These are phyloP conservation scores for Plestiodon gilberti DNA, from an alignment of 2,113 vertebrate genomes.

Conservation along the genomic window DNA sequence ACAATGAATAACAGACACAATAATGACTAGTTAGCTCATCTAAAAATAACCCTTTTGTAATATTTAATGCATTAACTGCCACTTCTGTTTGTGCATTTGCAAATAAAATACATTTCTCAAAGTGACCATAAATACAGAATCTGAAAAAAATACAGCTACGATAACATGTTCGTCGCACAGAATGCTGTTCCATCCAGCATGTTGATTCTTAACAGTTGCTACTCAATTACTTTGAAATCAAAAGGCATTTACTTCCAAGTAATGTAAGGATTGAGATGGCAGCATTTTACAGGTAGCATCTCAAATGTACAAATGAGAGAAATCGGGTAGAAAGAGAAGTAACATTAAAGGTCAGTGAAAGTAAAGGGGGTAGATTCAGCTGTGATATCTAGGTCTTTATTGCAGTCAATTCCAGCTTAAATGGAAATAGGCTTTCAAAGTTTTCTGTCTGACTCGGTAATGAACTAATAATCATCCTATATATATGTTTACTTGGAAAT, in stretches of 20 bases:
- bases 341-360: neutral
- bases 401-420: neutral
- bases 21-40: neutral
- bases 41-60: neutral
- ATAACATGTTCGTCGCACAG: neutral
- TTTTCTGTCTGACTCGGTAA: neutral
- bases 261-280: neutral
- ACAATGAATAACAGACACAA: neutral
- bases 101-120: neutral
- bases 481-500: neutral
- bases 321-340: neutral
- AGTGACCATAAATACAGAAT: neutral
- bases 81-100: neutral
- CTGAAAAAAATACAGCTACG: neutral
- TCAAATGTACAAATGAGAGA: neutral
- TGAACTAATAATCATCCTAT: neutral
- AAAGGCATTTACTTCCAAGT: neutral
- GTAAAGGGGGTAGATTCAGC: neutral
- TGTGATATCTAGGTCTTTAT: neutral
- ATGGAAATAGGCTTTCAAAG: neutral
- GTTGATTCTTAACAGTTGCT: neutral
- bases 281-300: neutral
- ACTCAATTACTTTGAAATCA: neutral
- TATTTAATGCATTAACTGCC: neutral
- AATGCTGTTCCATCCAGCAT: neutral